Base-by-base conservation (phyloP, 2,888 invertebrate genomes). In the Caenorhabditis zanzibari region DNA sequence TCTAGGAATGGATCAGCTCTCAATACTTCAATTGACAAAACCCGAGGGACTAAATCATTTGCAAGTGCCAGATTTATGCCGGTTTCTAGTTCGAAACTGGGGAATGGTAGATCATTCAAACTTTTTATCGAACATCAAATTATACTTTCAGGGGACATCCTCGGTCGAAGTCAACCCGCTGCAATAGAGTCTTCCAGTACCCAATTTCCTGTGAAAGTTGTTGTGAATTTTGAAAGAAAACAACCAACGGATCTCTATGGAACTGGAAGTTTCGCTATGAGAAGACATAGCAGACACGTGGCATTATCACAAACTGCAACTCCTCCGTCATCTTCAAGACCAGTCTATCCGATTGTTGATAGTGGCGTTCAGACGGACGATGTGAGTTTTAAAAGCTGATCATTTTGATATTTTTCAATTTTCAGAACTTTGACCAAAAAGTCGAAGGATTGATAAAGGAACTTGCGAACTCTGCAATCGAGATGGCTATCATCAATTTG, bases 351-450 rank as follows among this genome's bases (percentile, higher is more conserved):
- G 16, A 86, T 85, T 47, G 83, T 86, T 10, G 74, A 83, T 19
- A 83, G 77, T 32, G 82, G 59, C n/a, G 83, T 86, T 22, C 86
- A 86, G 47, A 86, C 86, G 10, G 86, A 86, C 44, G 85, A 86
- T 64, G 86, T 86, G 63, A 19, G 41, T 22, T 16, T 26, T 44
- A 32, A 16, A 2, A 24, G 22, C 32, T 0, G 5, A 47, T 56
- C 24, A 10, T 3, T 61, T 9, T 14, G 9, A 61, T 22, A 12
- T 6, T 26, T 22, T 68, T 14, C 14, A 12, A 14, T 26, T 74
- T 81, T 56, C 74, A 86, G 86, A 59, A 69, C n/a, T 86, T 86
- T 24, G 86, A 86, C 35, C 64, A 80, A 12, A 80, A 86, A 35
- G 73, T 81, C n/a, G 75, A 81, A n/a, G 80, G 75, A 16, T 32